Base-by-base conservation (phyloP, 2,888 invertebrate species). In the Tenthredo scrophulariae region DNA sequence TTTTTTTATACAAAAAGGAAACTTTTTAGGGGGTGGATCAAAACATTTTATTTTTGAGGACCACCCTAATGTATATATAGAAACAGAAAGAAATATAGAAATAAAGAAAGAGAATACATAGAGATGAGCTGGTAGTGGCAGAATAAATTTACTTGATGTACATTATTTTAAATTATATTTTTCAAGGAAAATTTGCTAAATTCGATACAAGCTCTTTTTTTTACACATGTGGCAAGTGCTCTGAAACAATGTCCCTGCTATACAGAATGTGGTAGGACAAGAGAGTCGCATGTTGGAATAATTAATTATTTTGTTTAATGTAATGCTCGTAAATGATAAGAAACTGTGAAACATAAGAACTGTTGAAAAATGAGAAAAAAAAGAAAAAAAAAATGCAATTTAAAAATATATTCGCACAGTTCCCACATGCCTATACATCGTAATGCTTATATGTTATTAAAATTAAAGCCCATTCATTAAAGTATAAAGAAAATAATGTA, bases 141-240 rank as follows among this genome's bases (percentile, higher is more conserved):
- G 80, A 80, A 80, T 80, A 80, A 80, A 80, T 80, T 80, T 80
- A 80, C 80, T 80, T 80, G 80, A 40, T 80, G 22, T 80, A 80
- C 80, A 80, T 80, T 80, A 80, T 80, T 80, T 80, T 80, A 80
- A 80, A 80, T 80, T 80, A 80, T 80, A 80, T 80, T 80, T 80
- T 80, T 80, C 80, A 62, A 80, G 58, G 80, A 80, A 80, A 80
- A 80, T 80, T 80, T 40, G 80, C 80, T 80, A 80, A 62, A 80
- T 80, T 80, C 80, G 80, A 80, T 80, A 80, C 80, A 80, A 80
- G 80, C 80, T 80, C 80, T 58, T 80, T 80, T 58, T 80, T 77
- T 80, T 62, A 80, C 80, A 80, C 80, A 80, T 80, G 80, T 80
- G 80, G 80, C 80, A 80, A 80, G 80, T 80, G 80, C 62, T 80